Evolutionary conservation across 2,888 invertebrate species (phyloP).

Genomic region (Buathra laborator): DNA sequence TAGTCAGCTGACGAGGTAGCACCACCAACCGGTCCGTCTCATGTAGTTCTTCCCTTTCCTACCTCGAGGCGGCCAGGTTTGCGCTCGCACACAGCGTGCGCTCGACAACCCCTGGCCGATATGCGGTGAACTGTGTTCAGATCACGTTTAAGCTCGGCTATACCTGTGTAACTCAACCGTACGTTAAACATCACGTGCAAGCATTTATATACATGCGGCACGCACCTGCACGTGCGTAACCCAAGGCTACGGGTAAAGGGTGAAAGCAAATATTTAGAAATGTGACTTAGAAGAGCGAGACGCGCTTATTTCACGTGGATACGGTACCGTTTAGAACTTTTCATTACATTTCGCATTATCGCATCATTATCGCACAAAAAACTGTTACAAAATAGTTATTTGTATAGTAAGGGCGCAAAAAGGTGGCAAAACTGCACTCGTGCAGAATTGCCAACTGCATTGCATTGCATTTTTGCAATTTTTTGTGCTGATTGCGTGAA

Average conservation of each 20-base stretch:
- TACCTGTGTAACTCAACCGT: neutral
- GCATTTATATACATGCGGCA: neutral
- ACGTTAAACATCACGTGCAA: constrained; percentile 11
- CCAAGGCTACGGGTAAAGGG: neutral
- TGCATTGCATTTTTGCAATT: too few species aligned
- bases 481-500: too few species aligned
- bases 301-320: too few species aligned
- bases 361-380: too few species aligned
- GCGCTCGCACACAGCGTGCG: neutral
- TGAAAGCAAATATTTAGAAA: neutral
- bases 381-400: too few species aligned
- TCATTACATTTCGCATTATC: too few species aligned
- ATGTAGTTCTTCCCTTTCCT: neutral
- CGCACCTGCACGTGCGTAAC: neutral
- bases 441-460: too few species aligned
- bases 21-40: neutral
- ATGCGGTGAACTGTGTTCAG: constrained; percentile 9
- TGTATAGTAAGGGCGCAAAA: too few species aligned
- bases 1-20: constrained; percentile 24
- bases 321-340: too few species aligned
- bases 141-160: constrained; percentile 11
- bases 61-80: constrained; percentile 1
- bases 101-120: constrained; percentile 19
- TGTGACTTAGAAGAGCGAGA: neutral
- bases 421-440: too few species aligned